Percentiles rank a stretch among this genome's conserved stretches.
Conservation (phyloP, 2,888 invertebrate species). For the Timema cristinae region DNA sequence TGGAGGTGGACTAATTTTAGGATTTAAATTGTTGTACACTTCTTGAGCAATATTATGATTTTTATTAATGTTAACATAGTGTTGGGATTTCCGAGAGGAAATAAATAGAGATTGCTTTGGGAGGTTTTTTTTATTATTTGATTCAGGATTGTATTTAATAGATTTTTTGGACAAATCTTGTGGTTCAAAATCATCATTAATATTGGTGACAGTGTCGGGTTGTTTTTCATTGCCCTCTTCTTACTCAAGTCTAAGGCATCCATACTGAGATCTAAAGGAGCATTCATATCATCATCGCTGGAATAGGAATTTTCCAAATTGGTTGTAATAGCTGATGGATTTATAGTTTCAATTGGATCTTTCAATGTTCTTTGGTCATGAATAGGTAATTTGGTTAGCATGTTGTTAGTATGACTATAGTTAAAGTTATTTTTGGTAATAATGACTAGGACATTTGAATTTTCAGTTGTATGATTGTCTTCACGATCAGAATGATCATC, state of each 20-base stretch:
- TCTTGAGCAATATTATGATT: not conserved
- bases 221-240: conserved; percentile 49
- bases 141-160: conserved; percentile 8
- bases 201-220: conserved; percentile 12
- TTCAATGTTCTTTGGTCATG: conserved; percentile 12
- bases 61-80: no score
- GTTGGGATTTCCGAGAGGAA: not conserved
- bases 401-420: not conserved
- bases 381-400: not conserved
- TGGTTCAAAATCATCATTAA: conserved; percentile 28
- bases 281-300: conserved; percentile 22
- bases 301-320: conserved; percentile 33
- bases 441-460: conserved; percentile 27
- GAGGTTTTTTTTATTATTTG: conserved; percentile 12
- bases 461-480: not conserved
- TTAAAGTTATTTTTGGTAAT: conserved; percentile 27
- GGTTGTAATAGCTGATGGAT: no score
- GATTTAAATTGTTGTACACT: not conserved
- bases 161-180: conserved; percentile 33
- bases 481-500: conserved; percentile 24
- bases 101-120: not conserved
- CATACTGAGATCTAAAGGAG: conserved; percentile 68
- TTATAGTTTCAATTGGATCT: not conserved
- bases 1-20: not conserved
- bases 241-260: conserved; percentile 81